Evolutionary conservation across 2,888 invertebrate genomes (phyloP).

Genomic region (Hemaris fuciformis): DNA sequence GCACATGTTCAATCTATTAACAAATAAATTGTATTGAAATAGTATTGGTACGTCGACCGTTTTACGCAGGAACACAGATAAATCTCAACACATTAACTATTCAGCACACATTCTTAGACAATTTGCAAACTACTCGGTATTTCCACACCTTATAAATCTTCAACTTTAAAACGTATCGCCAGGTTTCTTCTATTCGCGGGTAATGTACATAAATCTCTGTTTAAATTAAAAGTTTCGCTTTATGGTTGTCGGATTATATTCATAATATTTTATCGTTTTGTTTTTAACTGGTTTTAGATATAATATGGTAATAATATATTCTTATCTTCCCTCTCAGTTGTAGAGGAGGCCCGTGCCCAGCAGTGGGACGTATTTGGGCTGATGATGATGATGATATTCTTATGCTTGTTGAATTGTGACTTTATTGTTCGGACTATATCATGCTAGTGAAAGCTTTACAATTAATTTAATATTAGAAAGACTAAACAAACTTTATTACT

Average conservation of each 20-base stretch:
- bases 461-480: too few species aligned
- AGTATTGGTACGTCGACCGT: not conserved
- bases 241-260: not conserved
- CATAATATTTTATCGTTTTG: not conserved
- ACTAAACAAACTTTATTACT: too few species aligned
- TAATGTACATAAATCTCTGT: slow-evolving; percentile 3
- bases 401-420: too few species aligned
- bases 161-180: slow-evolving; percentile 6
- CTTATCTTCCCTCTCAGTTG: too few species aligned
- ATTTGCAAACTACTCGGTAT: slow-evolving; percentile 6
- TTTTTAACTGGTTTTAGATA: too few species aligned
- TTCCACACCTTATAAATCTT: slow-evolving; percentile 10
- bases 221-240: not conserved
- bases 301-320: too few species aligned
- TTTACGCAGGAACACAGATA: slow-evolving; percentile 6
- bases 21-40: slow-evolving; percentile 4
- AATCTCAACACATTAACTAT: slow-evolving; percentile 6
- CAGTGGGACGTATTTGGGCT: too few species aligned
- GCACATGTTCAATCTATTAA: not conserved
- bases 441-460: too few species aligned
- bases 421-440: too few species aligned
- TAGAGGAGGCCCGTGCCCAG: too few species aligned
- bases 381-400: too few species aligned
- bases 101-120: slow-evolving; percentile 7
- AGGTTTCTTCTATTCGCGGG: slow-evolving; percentile 1